Percentiles rank a stretch among this genome's conserved stretches.
Conservation (phyloP, 2,113 vertebrate genomes). For the mouse (Mus musculus) region GRCm39 chr15:13530501-13531000, state of each 20-base stretch:
- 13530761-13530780: neutral
- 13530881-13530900: neutral
- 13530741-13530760: neutral
- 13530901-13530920: neutral
- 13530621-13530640: neutral
- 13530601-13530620: constrained; percentile 44
- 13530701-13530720: neutral
- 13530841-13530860: neutral
- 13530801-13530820: neutral
- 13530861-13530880: neutral
- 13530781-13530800: neutral
- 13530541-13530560: constrained; percentile 31
- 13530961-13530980: neutral
- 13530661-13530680: neutral
- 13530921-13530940: neutral
- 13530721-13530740: neutral
- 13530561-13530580: neutral
- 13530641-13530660: neutral
- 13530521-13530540: neutral
- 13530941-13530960: neutral
- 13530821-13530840: neutral
- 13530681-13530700: neutral
- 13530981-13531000: neutral
- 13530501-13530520: neutral
- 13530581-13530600: neutral